Evolutionary conservation across 1,140 invertebrate genomes (phyloP), one percentile per base, ranked within the genome.

Genomic region (Glossosoma conforme): DNA sequence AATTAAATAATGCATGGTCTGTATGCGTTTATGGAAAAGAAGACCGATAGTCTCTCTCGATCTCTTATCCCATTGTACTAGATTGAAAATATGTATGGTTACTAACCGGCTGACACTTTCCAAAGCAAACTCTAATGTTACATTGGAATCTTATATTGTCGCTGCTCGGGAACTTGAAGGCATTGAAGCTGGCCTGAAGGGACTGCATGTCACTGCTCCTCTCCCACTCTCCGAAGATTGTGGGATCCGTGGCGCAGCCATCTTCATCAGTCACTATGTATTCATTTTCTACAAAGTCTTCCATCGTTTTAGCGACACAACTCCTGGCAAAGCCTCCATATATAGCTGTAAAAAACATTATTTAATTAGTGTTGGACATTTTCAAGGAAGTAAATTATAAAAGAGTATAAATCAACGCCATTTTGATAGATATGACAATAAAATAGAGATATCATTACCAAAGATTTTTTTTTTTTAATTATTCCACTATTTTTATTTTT

Each of bases 131-230:
- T 35, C 92, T 79, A 64, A 96, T 93, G 65, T 94, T 95, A 67
- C 93, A 96, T 68, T 95, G 91, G 87, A 96, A 96, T 68, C 91
- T 76, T 60, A 96, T 91, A 64, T 93, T 94, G 61, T 94, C 92
- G 61, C 89, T 92, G 52, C 87, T 91, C 0, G 92, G 93, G 80
- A 97, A 97, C 67, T 97, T 96, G 67, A 97, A 97, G 3, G 92
- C 93, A 66, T 93, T 93, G 66, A 97, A 95, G 52, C 85, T 82
- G 30, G 91, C 91, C 62, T 87, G 75, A 15, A 96, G 69, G 9
- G 87, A 82, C 65, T 89, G 87, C 9, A 85, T 85, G 24, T 91
- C 87, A 3, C 85, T 78, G 63, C 90, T 89, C 56, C 90, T 85
- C 57, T 91, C 84, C 92, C 92, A 96, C 65, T 95, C 91, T 13